Evolutionary conservation across 2,113 vertebrate species (phyloP).

Genomic region (Vidua macroura): DNA sequence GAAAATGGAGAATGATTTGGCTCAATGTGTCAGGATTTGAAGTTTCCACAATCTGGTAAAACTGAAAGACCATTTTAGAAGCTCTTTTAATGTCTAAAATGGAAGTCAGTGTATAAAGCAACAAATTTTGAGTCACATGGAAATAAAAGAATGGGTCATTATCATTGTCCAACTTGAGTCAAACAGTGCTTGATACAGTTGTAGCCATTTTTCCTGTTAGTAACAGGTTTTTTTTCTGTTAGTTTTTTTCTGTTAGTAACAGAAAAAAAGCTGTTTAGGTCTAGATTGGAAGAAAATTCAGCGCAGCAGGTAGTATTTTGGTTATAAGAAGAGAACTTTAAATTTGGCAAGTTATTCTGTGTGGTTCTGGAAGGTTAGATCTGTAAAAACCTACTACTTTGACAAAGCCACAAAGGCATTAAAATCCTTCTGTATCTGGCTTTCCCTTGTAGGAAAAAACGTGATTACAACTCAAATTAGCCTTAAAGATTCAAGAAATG

Average conservation of each 20-base stretch:
- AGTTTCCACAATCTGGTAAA: background rate
- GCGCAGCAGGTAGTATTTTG: background rate
- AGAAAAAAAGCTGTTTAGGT: background rate
- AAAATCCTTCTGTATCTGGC: background rate
- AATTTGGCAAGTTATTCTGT: background rate
- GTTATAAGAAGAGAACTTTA: background rate
- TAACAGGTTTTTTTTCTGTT: too few relatives aligned
- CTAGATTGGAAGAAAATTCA: background rate
- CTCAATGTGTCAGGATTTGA: background rate
- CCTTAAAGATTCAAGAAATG: background rate
- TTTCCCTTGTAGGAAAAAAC: background rate
- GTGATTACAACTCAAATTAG: background rate
- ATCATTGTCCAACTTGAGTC: background rate
- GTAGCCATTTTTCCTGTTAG: background rate
- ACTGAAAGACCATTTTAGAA: background rate
- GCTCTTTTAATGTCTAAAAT: background rate
- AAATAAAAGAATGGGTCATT: background rate
- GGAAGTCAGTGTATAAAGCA: background rate
- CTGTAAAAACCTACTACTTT: background rate
- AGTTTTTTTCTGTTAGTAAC: background rate
- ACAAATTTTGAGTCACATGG: background rate
- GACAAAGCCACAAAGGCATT: background rate
- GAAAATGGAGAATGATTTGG: background rate
- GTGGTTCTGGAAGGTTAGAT: background rate
- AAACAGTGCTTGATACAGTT: background rate